Evolutionary conservation across 2,888 invertebrate species (phyloP), one percentile per base, ranked within the genome.

Genomic region (Notocelia uddmanniana): DNA sequence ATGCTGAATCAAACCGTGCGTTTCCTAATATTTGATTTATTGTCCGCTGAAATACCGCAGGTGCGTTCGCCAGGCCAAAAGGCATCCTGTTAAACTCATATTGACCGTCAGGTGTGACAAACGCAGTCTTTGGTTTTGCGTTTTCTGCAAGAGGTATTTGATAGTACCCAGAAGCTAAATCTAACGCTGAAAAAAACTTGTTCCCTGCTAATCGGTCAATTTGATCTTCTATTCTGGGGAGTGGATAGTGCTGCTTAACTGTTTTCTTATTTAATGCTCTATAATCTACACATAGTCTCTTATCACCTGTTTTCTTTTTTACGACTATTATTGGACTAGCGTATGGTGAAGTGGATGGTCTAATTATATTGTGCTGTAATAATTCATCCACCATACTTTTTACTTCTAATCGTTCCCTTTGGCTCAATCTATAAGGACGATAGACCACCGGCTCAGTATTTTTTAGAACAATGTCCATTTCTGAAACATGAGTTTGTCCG

Each of bases 141-240:
- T 73, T 73, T 10, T 48, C 68, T 18, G 19, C 11, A 2, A 76
- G 64, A 1, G 74, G 73, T 21, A 76, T 76, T 31, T 76, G 76
- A 15, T 76, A 73, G 52, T 75, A 76, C 0, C 76, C 76, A 23
- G 57, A 62, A 0, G 73, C 68, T 11, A 74, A 57, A 45, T 76
- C 76, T 3, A 76, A 23, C 45, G 67, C 71, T 3, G 52, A 62
- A 41, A 62, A 75, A 58, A 68, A 75, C 13, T 60, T 66, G 19
- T 71, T 75, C 11, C 74, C 74, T 52, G 55, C 74, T 1, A 76
- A 60, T 11, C 68, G n/a, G 45, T 76, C 74, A 18, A 73, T 11
- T 34, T 73, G 70, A 54, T 75, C 74, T 19, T 75, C 73, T 3
- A 74, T 74, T 26, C 68, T 34, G 15, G 73, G 76, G 52, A 76